Evolutionary conservation across 2,797 vertebrate genomes (phyloP), one percentile per base, ranked within the genome.

Genomic region (Synanceia verrucosa): DNA sequence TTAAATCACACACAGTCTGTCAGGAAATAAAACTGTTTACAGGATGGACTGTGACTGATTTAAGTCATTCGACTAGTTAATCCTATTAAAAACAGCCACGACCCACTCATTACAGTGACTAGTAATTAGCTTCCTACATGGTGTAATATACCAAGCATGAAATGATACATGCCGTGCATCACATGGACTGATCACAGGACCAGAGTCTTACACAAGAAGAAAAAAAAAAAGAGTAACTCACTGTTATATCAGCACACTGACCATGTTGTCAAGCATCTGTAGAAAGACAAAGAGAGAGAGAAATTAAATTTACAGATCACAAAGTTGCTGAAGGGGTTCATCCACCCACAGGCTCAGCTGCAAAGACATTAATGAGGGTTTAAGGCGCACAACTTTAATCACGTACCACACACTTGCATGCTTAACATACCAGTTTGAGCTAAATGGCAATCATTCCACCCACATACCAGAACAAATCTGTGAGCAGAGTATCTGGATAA

Each of bases 151-250:
- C 29, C 11, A n/a, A 46, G 73, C 23, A 41, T 68, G 57, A 76
- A 73, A 56, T n/a, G 37, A 59, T 56, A 48, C 3, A 2, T 18
- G 31, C 60, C 0, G 69, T 0, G 1, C 63, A 29, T 84, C 88
- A 89, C 81, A 70, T 81, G 85, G 24, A 66, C 13, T 0, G 48
- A 84, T 89, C 87, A 89, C 72, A 71, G 31, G 84, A 72, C 60
- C 58, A 19, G 29, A 61, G 56, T 21, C 14, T 10, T 29, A 39
- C 47, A 21, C 28, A 1, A 53, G 47, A 55, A 19, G 23, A 16
- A 6, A 1, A 7, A 37, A 16, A 6, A 11, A 33, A 11, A 34
- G 1, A 16, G 66, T 18, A 34, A 21, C 79, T 79, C 56, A 57
- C 72, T 41, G 0, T 69, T n/a, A 52, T 1, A 18, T 74, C 62